Percentiles rank a stretch among this genome's conserved stretches.
These are phyloP conservation scores for Serinus canaria DNA, from an alignment of 2,113 vertebrate species.

Conservation along the genomic window DNA sequence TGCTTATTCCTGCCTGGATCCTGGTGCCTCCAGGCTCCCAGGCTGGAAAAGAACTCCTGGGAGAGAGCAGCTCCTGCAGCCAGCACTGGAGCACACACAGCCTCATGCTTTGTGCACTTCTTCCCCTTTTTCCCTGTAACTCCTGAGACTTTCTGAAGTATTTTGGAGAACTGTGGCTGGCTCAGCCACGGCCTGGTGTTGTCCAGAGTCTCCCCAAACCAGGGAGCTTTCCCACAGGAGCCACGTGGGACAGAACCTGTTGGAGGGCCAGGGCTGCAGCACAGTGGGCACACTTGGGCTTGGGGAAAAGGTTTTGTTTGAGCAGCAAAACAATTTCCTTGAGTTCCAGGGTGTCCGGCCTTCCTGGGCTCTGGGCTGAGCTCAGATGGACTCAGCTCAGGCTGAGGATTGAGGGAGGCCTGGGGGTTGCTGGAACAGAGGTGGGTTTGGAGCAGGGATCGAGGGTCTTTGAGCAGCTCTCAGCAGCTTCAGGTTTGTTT, in stretches of 20 bases:
- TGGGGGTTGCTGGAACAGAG: background rate
- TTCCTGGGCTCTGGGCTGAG: accelerated
- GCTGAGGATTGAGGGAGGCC: background rate
- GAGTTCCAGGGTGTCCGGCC: background rate
- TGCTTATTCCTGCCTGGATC: background rate
- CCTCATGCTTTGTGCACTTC: background rate
- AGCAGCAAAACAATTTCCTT: background rate
- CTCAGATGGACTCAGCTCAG: background rate
- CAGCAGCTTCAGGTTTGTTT: background rate
- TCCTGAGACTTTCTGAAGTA: background rate
- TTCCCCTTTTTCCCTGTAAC: accelerated
- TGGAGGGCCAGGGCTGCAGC: background rate
- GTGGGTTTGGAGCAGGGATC: background rate
- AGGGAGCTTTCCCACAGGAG: background rate
- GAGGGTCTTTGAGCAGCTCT: background rate
- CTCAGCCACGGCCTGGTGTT: background rate
- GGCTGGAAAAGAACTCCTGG: background rate
- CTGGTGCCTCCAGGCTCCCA: background rate
- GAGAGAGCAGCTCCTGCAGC: background rate
- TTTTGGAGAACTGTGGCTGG: background rate
- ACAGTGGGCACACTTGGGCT: background rate
- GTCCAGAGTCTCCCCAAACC: background rate
- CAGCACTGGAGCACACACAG: background rate
- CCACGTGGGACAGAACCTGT: background rate
- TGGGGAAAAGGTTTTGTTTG: background rate